Conservation (phyloP, 2,797 vertebrate genomes). For the Borostomias antarcticus region DNA sequence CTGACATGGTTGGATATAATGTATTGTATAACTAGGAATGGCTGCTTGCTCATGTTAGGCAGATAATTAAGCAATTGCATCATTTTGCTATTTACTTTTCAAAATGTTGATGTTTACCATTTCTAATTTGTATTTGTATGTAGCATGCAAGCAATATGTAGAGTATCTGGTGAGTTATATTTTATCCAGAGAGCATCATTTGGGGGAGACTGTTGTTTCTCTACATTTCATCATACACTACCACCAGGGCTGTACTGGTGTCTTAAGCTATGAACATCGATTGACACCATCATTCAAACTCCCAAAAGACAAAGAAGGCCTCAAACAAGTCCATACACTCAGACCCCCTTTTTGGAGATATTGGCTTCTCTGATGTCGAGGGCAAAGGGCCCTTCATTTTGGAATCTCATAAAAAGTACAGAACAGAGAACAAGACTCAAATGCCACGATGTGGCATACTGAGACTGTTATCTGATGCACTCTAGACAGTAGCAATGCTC, state of each 20-base stretch:
- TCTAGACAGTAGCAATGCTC: not conserved
- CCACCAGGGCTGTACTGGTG: conserved; percentile 28
- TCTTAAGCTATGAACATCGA: conserved; percentile 44
- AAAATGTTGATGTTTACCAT: no score
- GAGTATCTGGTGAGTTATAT: no score
- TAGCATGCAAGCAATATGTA: no score
- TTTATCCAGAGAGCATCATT: conserved; percentile 15
- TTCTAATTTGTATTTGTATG: no score
- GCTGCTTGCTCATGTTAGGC: no score
- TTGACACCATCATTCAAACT: conserved; percentile 57
- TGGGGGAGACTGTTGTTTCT: conserved; percentile 46
- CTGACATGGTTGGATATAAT: no score
- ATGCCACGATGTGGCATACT: not conserved
- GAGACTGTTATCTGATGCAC: not conserved
- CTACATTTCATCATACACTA: conserved; percentile 61
- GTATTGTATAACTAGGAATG: no score
- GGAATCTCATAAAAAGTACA: not conserved
- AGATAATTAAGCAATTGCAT: no score
- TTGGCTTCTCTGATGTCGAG: conserved; percentile 29
- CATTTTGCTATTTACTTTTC: no score
- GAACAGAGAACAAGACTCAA: not conserved
- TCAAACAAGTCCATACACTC: conserved; percentile 36
- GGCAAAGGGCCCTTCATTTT: conserved; percentile 8
- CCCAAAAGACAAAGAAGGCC: conserved; percentile 40
- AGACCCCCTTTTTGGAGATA: conserved; percentile 16